Evolutionary conservation across 2,797 vertebrate genomes (phyloP).

Genomic region (Notamacropus eugenii): DNA sequence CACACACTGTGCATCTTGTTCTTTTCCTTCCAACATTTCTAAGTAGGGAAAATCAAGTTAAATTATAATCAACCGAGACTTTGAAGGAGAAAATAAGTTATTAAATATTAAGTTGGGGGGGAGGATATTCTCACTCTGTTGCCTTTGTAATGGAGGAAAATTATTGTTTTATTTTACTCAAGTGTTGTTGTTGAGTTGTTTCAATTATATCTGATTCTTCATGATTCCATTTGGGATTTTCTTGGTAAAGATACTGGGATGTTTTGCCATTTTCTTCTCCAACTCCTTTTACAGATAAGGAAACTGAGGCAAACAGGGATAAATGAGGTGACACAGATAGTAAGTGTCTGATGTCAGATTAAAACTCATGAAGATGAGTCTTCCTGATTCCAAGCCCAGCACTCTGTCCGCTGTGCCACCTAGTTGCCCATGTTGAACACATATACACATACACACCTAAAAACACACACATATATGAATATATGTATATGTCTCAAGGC

Average conservation of each 20-base stretch:
- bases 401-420: not conserved
- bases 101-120: not conserved
- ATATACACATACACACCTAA: no score
- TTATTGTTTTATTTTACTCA: not conserved
- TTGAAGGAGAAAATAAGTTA: not conserved
- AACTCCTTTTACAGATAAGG: no score
- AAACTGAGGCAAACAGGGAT: not conserved
- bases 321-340: not conserved
- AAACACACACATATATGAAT: no score
- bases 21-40: not conserved
- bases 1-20: not conserved
- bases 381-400: not conserved
- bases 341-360: not conserved
- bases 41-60: not conserved
- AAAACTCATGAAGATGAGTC: not conserved
- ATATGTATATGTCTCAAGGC: not conserved
- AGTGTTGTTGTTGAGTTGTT: no score
- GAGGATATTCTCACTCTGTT: not conserved
- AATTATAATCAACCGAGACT: not conserved
- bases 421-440: not conserved
- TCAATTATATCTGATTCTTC: no score
- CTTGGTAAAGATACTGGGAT: no score
- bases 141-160: not conserved
- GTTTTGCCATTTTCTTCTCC: no score
- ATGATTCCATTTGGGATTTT: no score